These are phyloP conservation scores for Anhinga rufa DNA, from an alignment of 2,113 vertebrate species.

Conservation along the genomic window DNA sequence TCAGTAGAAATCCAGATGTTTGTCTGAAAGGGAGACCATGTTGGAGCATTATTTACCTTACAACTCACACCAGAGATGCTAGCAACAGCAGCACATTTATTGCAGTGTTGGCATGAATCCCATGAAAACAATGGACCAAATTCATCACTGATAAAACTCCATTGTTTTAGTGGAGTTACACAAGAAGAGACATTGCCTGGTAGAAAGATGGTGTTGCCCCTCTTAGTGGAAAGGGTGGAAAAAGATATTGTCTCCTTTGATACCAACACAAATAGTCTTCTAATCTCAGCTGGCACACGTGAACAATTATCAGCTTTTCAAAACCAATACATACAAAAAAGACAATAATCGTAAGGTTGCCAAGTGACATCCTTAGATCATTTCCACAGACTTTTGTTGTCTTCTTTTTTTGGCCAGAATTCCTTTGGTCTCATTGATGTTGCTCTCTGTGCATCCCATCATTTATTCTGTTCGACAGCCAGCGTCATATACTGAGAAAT, in stretches of 20 bases:
- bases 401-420: not conserved
- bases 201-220: not conserved
- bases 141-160: not conserved
- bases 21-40: not conserved
- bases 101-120: not conserved
- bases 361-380: constrained; percentile 17
- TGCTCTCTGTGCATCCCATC: not conserved
- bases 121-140: not conserved
- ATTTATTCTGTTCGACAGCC: constrained; percentile 36
- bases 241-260: constrained; percentile 8
- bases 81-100: not conserved
- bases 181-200: not conserved
- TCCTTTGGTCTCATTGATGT: constrained; percentile 24
- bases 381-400: constrained; percentile 14
- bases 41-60: constrained; percentile 4
- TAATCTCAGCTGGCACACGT: not conserved
- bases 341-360: not conserved
- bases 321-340: not conserved
- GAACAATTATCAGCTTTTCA: not conserved
- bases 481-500: not conserved
- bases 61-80: not conserved
- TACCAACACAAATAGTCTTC: not conserved
- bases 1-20: constrained; percentile 34
- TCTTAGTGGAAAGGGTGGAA: not conserved
- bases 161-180: not conserved